Conservation (phyloP, 2,797 vertebrate genomes). For the Glyptemys insculpta region DNA sequence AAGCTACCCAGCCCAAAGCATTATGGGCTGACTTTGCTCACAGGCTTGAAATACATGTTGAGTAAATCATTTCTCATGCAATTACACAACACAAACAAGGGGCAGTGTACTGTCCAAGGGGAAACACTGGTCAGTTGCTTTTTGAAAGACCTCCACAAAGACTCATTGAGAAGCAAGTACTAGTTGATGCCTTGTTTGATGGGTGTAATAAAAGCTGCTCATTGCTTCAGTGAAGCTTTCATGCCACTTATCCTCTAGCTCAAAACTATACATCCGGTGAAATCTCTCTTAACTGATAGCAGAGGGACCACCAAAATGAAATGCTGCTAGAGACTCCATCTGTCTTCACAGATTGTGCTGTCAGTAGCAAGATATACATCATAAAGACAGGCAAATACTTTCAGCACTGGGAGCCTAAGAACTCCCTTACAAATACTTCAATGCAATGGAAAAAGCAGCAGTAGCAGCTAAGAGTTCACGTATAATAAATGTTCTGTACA, state of each 20-base stretch:
- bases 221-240: not conserved
- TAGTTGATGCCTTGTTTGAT: not conserved
- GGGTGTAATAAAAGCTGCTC: not conserved
- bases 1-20: too few relatives aligned
- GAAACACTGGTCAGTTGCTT: not conserved
- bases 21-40: not conserved
- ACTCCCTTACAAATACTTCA: not conserved
- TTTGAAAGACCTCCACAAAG: not conserved
- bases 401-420: not conserved
- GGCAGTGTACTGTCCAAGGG: not conserved
- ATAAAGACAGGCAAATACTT: conserved; percentile 1
- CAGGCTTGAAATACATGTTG: not conserved
- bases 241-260: not conserved
- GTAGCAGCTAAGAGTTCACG: accelerated
- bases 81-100: not conserved
- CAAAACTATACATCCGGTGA: not conserved
- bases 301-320: not conserved
- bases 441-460: not conserved
- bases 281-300: not conserved
- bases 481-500: not conserved
- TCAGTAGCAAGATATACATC: not conserved
- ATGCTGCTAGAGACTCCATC: not conserved
- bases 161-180: not conserved
- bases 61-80: not conserved
- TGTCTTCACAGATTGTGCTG: not conserved